Conservation (phyloP, 2,797 vertebrate species). For the Crenichthys baileyi region DNA sequence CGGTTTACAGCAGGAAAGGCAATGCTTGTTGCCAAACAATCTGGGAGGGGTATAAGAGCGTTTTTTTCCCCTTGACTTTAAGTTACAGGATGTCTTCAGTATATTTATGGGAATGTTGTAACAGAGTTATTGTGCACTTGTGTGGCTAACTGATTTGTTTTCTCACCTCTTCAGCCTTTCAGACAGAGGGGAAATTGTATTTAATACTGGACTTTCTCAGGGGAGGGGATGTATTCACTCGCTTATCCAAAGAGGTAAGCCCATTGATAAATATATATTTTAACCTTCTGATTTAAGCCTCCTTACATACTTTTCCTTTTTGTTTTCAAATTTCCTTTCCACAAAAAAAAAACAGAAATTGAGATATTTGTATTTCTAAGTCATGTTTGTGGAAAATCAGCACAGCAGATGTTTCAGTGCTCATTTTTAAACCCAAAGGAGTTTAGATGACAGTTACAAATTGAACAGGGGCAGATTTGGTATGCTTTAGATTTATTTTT, state of each 20-base stretch:
- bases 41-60: too few relatives aligned
- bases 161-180: constrained; percentile 86
- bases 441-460: constrained; percentile 42
- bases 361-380: constrained; percentile 12
- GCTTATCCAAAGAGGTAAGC: constrained; percentile 99
- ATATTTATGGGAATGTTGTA: background rate
- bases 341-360: background rate
- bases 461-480: constrained; percentile 45
- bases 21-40: too few relatives aligned
- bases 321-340: background rate
- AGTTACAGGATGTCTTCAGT: background rate
- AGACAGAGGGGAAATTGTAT: constrained; percentile 99
- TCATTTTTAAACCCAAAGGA: constrained; percentile 29
- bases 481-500: constrained; percentile 25
- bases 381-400: constrained; percentile 29
- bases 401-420: constrained; percentile 22
- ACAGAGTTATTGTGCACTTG: constrained; percentile 1
- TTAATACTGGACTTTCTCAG: constrained; percentile 99
- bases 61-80: background rate
- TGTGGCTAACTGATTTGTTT: constrained; percentile 14
- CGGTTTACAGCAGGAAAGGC: too few relatives aligned
- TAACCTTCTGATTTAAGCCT: background rate
- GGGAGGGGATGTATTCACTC: constrained; percentile 99
- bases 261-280: constrained; percentile 21
- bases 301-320: constrained; percentile 1